Conservation (phyloP, 2,797 vertebrate species). For the Siniperca undulata region DNA sequence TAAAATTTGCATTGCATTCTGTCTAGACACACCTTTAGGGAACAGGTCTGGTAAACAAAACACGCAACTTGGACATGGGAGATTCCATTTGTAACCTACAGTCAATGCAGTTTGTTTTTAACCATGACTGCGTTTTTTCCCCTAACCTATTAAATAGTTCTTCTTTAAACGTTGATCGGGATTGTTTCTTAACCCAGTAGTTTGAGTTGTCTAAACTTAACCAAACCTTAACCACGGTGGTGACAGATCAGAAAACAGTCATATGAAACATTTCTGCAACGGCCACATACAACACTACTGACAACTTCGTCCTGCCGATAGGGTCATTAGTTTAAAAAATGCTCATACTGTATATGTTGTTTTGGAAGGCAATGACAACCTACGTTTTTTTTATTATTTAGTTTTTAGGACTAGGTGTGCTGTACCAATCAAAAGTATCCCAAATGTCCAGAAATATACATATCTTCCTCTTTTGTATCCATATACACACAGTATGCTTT, state of each 20-base stretch:
- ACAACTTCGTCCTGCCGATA: background rate
- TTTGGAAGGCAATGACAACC: background rate
- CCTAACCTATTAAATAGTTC: background rate
- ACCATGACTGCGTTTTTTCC: background rate
- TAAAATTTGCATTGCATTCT: background rate
- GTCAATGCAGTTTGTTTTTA: background rate
- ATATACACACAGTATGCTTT: constrained; percentile 1
- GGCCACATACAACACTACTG: background rate
- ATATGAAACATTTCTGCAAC: background rate
- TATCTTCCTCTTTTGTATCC: background rate
- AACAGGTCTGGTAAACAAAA: background rate
- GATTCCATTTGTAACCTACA: constrained; percentile 9
- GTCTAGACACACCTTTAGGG: background rate
- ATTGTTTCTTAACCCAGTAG: background rate
- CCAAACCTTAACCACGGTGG: background rate
- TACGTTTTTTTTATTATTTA: background rate
- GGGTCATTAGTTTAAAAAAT: background rate
- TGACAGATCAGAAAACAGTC: background rate
- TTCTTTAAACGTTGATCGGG: background rate
- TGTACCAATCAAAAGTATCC: background rate
- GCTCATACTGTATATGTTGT: background rate
- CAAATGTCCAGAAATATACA: background rate
- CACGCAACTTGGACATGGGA: background rate
- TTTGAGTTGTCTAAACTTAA: background rate
- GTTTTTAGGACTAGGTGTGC: background rate